Base-by-base conservation (phyloP, 2,113 vertebrate genomes). In the Melierax canorus region DNA sequence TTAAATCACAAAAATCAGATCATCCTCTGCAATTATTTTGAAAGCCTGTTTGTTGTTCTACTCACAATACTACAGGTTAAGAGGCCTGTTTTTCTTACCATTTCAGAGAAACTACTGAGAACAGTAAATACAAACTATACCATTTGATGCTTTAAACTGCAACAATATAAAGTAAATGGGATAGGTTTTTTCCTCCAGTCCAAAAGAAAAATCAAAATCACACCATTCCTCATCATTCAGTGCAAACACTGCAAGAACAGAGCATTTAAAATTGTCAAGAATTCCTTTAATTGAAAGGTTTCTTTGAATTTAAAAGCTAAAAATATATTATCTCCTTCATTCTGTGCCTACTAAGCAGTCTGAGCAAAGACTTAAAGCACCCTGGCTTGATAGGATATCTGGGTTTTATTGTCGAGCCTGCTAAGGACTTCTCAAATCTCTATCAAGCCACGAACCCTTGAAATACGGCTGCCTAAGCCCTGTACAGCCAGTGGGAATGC, bases 321-420 rank as follows among this genome's bases (percentile, higher is more conserved):
- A 96, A 92, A 94, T 82, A 34, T 1, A 77, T 63, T 26, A 74
- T 56, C 72, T 71, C 46, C 59, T 46, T 74, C 46, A 9, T 79
- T 71, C 83, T 87, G 66, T 41, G 51, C 56, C 79, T 67, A 39
- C 59, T 88, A 86, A 86, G 86, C 79, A 86, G 72, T 48, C 48
- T 92, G 88, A 84, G 73, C 64, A 94, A 79, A 92, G 72, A 77
- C 68, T 95, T 91, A 84, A 91, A 91, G 91, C 76, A 77, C 77
- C 77, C 60, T 46, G 45, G 56, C 66, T 84, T 81, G 82, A 88
- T 26, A 82, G 74, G 73, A 93, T 78, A 80, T 67, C 82, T 74
- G 72, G 53, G 72, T 39, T 94, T 95, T 94, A 78, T 7, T 71
- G 79, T 29, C 3, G 0, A 94, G 78, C 60, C 79, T 93, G 41